Evolutionary conservation across 2,888 invertebrate genomes (phyloP).

Genomic region (Panopea generosa): DNA sequence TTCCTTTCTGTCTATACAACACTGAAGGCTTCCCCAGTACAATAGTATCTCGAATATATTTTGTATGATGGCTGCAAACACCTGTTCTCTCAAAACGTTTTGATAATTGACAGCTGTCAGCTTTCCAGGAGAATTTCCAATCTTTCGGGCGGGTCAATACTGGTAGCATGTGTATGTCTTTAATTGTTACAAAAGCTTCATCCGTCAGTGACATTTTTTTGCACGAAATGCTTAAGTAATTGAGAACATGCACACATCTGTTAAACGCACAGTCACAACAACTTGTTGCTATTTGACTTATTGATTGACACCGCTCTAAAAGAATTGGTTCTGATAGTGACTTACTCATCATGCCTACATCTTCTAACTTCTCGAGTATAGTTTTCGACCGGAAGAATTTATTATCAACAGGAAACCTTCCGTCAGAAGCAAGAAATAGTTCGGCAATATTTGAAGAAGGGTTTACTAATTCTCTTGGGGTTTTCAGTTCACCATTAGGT

Average conservation of each 20-base stretch:
- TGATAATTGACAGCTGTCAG: conserved; percentile 11
- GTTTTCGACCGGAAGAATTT: conserved; percentile 12
- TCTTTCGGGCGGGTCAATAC: conserved; percentile 60
- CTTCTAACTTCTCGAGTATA: conserved; percentile 35
- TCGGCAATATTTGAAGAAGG: conserved; percentile 57
- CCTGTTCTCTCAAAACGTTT: background rate
- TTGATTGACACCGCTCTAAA: conserved; percentile 63
- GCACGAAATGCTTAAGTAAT: conserved; percentile 28
- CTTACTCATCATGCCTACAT: conserved; percentile 67
- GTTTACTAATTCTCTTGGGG: conserved; percentile 69
- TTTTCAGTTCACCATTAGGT: conserved; percentile 28
- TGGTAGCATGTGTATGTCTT: conserved; percentile 55
- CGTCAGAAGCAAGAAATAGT: conserved; percentile 69
- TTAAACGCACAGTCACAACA: conserved; percentile 16
- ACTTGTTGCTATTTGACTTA: conserved; percentile 29
- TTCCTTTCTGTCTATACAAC: conserved; percentile 18
- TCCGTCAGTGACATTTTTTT: background rate
- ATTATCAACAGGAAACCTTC: conserved; percentile 64
- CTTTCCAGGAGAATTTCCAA: conserved; percentile 68
- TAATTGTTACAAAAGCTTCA: conserved; percentile 8
- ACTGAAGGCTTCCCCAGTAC: conserved; percentile 38
- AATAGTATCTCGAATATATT: conserved; percentile 3
- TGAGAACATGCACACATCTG: conserved; percentile 15
- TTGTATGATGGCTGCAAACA: background rate
- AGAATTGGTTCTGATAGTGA: conserved; percentile 49